Base-by-base conservation (phyloP, 1,140 invertebrate species). In the Penaeus vannamei region DNA sequence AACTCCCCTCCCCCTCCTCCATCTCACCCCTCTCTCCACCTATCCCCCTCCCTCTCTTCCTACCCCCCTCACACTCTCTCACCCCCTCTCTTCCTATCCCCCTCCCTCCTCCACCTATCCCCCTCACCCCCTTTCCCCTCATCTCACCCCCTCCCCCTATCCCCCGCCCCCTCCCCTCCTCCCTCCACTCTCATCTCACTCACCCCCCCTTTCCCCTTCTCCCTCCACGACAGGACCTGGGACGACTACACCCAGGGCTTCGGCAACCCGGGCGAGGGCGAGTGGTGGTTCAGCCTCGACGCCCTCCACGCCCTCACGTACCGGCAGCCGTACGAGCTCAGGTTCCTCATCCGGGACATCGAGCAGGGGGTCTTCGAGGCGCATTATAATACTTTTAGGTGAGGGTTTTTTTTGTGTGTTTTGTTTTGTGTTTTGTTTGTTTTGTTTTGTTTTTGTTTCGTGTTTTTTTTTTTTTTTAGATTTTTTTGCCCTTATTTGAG, bases 221-320 rank as follows among this genome's bases (percentile, higher is more conserved):
- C 36, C 36, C 5, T 36, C 36, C 36, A 36, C 5, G 5, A 22
- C 85, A 86, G 85, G 60, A 62, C 85, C n/a, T 86, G 86, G 86
- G 23, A 8, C 23, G 46, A 88, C 22, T 88, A 88, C 81, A 20
- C 60, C 20, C 20, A 14, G 3, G 86, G 86, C 17, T 88, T 88
- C 81, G 86, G 86, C 60, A 29, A n/a, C 7, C 86, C 86, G 19
- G 81, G 66, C 8, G 69, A 29, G 32, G 81, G 86, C 1, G 86
- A 88, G 29, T 88, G 86, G 86, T 88, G 86, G 86, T 84, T 60
- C 59, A 81, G 86, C n/a, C 81, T 88, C 29, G 53, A 36, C 53
- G n/a, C 42, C 26, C 64, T 88, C 12, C 86, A 88, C 80, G 86
- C 80, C 22, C 81, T 88, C 80, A 88, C 86, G 64, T 88, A 88